These are phyloP conservation scores for Sesia apiformis DNA, from an alignment of 2,888 invertebrate genomes.

Conservation along the genomic window DNA sequence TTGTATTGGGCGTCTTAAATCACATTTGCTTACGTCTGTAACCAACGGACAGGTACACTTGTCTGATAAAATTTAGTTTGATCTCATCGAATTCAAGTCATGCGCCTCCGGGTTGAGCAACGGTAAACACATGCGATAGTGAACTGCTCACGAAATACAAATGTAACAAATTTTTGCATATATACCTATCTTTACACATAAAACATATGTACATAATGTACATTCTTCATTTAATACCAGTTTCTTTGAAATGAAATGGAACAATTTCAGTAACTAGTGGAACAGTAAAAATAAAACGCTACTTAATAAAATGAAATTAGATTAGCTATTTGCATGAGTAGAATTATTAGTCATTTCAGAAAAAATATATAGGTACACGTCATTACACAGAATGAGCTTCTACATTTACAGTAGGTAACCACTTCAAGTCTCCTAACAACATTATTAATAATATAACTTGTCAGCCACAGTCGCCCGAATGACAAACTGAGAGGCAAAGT, in stretches of 20 bases:
- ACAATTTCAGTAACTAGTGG: too few species aligned
- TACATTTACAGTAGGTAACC: neutral
- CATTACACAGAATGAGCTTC: too few species aligned
- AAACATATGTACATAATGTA: too few species aligned
- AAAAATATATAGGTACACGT: too few species aligned
- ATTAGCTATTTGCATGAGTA: too few species aligned
- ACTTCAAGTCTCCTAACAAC: constrained; percentile 11
- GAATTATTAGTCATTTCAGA: too few species aligned
- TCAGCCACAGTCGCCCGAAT: constrained; percentile 55
- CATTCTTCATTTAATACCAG: too few species aligned
- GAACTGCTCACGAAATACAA: constrained; percentile 7
- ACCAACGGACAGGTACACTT: constrained; percentile 63
- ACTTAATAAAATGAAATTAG: too few species aligned
- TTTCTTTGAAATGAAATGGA: too few species aligned
- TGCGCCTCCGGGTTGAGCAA: constrained; percentile 11
- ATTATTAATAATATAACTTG: constrained; percentile 66
- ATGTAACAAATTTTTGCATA: constrained; percentile 3
- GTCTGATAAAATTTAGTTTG: constrained; percentile 62
- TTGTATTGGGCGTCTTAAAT: constrained; percentile 67
- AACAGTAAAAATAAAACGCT: too few species aligned
- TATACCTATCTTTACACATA: too few species aligned
- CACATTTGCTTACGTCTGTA: constrained; percentile 56
- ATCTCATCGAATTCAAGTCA: constrained; percentile 60
- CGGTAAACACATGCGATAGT: neutral
- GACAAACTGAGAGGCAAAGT: constrained; percentile 62